Conservation (phyloP, 1,140 invertebrate species). For the Neodiprion virginianus region DNA sequence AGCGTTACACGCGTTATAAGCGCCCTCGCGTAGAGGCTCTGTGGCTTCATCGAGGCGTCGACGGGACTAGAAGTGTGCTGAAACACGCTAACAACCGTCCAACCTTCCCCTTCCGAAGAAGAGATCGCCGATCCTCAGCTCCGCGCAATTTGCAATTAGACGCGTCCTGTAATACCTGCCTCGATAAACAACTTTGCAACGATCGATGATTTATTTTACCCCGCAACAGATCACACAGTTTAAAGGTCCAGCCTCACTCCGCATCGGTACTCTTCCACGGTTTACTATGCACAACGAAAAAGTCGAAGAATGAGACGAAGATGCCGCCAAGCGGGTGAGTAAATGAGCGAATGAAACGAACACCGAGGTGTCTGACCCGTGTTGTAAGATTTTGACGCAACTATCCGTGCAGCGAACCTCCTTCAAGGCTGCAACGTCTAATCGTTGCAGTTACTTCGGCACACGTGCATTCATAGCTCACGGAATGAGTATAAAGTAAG, state of each 20-base stretch:
- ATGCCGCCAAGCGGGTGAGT: not conserved
- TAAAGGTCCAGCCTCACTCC: not conserved
- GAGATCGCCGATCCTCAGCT: no score
- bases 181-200: not conserved
- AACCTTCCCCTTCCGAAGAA: no score
- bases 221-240: not conserved
- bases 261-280: not conserved
- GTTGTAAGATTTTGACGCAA: not conserved
- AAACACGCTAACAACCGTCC: no score
- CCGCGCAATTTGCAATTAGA: not conserved
- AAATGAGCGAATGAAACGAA: not conserved
- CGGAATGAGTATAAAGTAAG: no score
- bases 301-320: not conserved
- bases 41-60: no score
- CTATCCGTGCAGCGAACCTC: not conserved
- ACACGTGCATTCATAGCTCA: no score
- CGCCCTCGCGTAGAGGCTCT: no score
- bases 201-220: slow-evolving; percentile 5
- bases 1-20: no score
- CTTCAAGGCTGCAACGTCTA: no score
- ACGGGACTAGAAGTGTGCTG: no score
- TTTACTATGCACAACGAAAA: not conserved
- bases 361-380: not conserved
- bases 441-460: no score
- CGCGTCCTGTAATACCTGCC: not conserved